phyloP scores from a whole-genome alignment of 2,888 invertebrate genomes.

The Epistrophe grossulariae region DNA sequence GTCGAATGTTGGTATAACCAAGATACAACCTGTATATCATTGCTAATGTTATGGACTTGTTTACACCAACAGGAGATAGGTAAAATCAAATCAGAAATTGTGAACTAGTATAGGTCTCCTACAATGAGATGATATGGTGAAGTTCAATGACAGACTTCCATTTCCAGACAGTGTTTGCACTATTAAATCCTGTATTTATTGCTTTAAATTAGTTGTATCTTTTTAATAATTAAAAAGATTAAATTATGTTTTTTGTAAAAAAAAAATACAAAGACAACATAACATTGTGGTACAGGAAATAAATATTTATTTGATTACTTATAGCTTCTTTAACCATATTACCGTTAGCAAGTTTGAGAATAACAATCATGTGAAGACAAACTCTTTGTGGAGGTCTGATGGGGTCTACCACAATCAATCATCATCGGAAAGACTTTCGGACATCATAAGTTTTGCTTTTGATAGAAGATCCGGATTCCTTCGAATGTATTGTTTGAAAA shows the following conservation, averaged over 20 bases:
- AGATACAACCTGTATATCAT: constrained; percentile 29
- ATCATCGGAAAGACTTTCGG: too few species aligned
- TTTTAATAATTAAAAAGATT: too few species aligned
- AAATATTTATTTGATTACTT: background rate
- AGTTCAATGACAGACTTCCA: constrained; percentile 35
- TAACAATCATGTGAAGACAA: too few species aligned
- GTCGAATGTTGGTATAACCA: background rate
- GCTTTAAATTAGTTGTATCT: background rate
- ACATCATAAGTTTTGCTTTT: too few species aligned
- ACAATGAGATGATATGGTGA: background rate
- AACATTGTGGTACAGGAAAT: background rate
- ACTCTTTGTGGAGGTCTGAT: too few species aligned
- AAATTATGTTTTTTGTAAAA: too few species aligned
- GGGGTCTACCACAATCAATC: too few species aligned
- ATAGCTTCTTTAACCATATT: background rate
- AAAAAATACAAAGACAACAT: too few species aligned
- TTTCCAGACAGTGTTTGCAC: constrained; percentile 8
- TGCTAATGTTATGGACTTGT: constrained; percentile 30
- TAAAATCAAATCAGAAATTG: background rate
- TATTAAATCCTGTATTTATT: constrained; percentile 4
- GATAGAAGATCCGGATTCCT: too few species aligned
- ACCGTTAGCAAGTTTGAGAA: background rate
- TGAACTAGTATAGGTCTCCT: constrained; percentile 31
- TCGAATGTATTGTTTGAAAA: too few species aligned
- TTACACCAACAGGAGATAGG: constrained; percentile 16